Evolutionary conservation across 2,113 vertebrate species (phyloP).

Genomic region (Gallinago paraguaiae): DNA sequence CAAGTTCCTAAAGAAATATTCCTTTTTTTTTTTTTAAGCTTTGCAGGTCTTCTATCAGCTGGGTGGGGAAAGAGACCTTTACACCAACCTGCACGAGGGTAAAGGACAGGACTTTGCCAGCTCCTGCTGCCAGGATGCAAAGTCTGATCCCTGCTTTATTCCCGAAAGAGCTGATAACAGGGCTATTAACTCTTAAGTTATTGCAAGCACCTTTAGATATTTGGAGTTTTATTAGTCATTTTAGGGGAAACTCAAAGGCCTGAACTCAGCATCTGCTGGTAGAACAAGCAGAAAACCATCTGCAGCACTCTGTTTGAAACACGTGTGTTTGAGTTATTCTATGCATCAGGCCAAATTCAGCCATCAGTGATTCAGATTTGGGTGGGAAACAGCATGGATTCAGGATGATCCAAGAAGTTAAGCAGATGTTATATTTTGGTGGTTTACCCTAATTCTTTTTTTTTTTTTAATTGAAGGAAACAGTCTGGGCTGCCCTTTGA

Average conservation of each 20-base stretch:
- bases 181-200: neutral
- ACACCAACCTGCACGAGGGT: fast-evolving
- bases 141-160: neutral
- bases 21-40: fast-evolving
- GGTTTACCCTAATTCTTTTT: neutral
- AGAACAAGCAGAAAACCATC: neutral
- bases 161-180: neutral
- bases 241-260: neutral
- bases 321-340: neutral
- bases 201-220: neutral
- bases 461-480: neutral
- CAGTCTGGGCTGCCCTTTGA: neutral
- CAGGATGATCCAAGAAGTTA: neutral
- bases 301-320: neutral
- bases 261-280: neutral
- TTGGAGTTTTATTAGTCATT: neutral
- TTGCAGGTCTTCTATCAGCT: neutral
- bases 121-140: neutral
- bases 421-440: neutral
- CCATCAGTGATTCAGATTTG: neutral
- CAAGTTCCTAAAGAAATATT: neutral
- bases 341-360: neutral
- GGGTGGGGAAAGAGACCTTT: neutral
- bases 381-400: neutral
- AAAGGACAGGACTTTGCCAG: neutral